A percentile compares a stretch with the other conserved stretches of the same genome.
Evolutionary conservation across 2,797 vertebrate genomes (phyloP).

Genomic region (Tamandua tetradactyla): DNA sequence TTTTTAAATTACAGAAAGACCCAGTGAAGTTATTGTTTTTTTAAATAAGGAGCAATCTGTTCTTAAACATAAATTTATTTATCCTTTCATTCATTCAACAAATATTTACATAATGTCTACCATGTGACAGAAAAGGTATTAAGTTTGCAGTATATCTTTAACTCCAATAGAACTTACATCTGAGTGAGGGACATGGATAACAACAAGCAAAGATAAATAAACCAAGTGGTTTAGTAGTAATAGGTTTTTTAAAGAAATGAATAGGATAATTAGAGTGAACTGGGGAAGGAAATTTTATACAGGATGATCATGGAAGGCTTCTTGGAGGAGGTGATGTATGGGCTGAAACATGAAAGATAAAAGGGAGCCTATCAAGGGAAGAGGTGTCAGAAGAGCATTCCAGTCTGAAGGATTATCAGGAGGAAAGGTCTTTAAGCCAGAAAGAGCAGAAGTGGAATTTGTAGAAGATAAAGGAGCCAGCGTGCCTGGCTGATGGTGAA

Average conservation of each 20-base stretch:
- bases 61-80: conserved; percentile 4
- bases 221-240: neutral
- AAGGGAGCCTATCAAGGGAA: neutral
- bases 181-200: neutral
- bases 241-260: neutral
- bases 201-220: neutral
- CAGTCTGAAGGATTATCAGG: neutral
- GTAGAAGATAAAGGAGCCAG: neutral
- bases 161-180: neutral
- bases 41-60: neutral
- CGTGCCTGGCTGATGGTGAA: neutral
- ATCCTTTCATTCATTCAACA: conserved; percentile 30
- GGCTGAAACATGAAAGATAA: neutral
- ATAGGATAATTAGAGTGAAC: neutral
- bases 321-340: neutral
- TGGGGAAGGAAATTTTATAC: neutral
- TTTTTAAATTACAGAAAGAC: conserved; percentile 3
- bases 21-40: neutral
- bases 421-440: neutral
- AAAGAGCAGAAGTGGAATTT: neutral
- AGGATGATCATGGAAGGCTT: neutral
- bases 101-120: neutral
- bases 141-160: neutral
- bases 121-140: neutral
- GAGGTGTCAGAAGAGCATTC: neutral